phyloP scores from a whole-genome alignment of 2,888 invertebrate species.

The Lycaena phlaeas region DNA sequence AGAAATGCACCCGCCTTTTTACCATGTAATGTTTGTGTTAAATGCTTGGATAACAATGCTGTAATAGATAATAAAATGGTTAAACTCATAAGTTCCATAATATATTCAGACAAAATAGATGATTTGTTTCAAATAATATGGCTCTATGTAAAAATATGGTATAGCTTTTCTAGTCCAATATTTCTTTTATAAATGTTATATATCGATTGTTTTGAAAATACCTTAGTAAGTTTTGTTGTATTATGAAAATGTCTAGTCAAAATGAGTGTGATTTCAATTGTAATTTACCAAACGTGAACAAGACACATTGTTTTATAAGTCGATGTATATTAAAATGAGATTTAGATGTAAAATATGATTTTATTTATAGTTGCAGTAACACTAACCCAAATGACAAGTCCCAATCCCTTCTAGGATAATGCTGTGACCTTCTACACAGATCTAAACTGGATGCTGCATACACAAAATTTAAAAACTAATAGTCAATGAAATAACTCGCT shows the following conservation, averaged over 20 bases:
- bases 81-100: neutral
- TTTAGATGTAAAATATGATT: conserved; percentile 13
- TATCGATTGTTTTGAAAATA: conserved; percentile 9
- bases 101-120: neutral
- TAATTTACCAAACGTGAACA: conserved; percentile 12
- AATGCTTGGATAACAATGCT: too few relatives aligned
- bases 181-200: neutral
- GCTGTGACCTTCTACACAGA: too few relatives aligned
- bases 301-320: conserved; percentile 40
- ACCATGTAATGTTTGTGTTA: too few relatives aligned
- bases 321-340: conserved; percentile 42
- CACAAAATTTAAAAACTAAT: too few relatives aligned
- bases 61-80: too few relatives aligned
- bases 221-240: conserved; percentile 13
- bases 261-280: conserved; percentile 15
- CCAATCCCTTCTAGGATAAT: too few relatives aligned
- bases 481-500: too few relatives aligned
- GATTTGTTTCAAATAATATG: neutral
- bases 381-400: too few relatives aligned
- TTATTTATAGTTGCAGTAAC: too few relatives aligned
- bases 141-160: neutral
- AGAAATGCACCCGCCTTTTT: neutral
- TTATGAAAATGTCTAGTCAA: conserved; percentile 19
- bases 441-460: too few relatives aligned
- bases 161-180: neutral